Evolutionary conservation across 2,888 invertebrate species (phyloP), one percentile per base, ranked within the genome.

Genomic region (Sabellastarte sp.): DNA sequence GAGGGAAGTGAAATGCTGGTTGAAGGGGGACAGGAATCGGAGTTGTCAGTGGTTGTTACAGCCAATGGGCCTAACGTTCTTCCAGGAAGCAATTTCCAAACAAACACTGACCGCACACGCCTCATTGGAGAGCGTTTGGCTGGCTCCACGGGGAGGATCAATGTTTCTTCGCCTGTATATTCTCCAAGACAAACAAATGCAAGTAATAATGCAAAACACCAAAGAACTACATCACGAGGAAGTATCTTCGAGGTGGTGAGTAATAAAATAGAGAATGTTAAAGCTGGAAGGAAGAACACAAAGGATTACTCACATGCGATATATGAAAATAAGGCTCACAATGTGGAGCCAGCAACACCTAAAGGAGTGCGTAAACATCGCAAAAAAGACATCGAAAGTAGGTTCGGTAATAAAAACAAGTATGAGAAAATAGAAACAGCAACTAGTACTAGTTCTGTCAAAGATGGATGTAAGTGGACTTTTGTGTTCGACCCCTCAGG

Each of bases 401-500:
- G 82, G 65, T 82, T 82, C 67, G 82, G 82, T 41, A 81, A 81
- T 69, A 81, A 79, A 67, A 5, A 15, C 10, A 10, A 31, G 1
- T 30, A 1, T 15, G 57, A 10, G 57, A 1, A 15, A 20, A 1
- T 30, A 24, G 57, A 30, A 15, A 1, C 32, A 24, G 28, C 33
- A 31, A 32, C 53, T 5, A 57, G 50, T 5, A 56, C 52, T 1
- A 50, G 24, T 52, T 63, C 57, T 31, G 62, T 58, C 15, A 63
- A 51, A 50, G 89, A 90, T 20, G 89, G 90, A 24, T 87, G 87
- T 70, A 79, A 78, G 65, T 80, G 81, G 79, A 94, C 95, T 60
- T 95, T 97, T 86, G 95, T 98, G 74, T 98, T 98, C 85, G 98
- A 98, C 87, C 98, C 98, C 30, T 95, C 97, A 74, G 97, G 97